These are phyloP conservation scores for Rhodinocichla rosea DNA, from an alignment of 2,113 vertebrate genomes.

Conservation along the genomic window DNA sequence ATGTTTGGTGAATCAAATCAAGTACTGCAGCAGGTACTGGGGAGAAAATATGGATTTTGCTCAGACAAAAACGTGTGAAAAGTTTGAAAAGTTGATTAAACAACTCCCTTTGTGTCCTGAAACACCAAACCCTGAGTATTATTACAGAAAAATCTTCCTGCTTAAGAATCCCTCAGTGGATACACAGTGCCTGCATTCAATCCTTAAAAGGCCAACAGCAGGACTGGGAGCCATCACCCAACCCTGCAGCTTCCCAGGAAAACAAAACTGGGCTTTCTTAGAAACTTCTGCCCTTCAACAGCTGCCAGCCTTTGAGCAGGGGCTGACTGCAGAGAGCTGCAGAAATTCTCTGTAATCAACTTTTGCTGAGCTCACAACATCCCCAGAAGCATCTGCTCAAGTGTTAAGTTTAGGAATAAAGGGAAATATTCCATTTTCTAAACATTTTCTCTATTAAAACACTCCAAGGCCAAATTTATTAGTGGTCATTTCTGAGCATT, in stretches of 20 bases:
- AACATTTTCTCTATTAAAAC: neutral
- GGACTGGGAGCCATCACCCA: neutral
- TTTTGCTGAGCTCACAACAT: neutral
- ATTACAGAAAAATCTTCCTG: neutral
- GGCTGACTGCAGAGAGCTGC: neutral
- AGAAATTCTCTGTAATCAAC: neutral
- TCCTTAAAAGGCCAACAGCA: constrained; percentile 54
- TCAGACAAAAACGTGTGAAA: rapidly evolving
- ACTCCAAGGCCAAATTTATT: neutral
- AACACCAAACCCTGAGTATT: neutral
- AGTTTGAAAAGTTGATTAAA: neutral
- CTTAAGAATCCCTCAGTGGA: neutral
- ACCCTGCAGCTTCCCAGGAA: neutral
- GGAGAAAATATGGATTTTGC: neutral
- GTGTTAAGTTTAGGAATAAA: neutral
- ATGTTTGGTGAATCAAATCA: neutral
- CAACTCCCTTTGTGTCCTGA: neutral
- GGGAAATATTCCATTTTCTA: neutral
- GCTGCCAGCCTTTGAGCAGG: neutral
- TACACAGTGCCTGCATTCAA: neutral
- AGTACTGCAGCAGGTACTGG: neutral
- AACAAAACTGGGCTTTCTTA: neutral
- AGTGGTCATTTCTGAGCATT: neutral
- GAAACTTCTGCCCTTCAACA: neutral
- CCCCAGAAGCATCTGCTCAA: neutral